Conservation (phyloP, 2,888 invertebrate species). For the Proisotoma minuta region DNA sequence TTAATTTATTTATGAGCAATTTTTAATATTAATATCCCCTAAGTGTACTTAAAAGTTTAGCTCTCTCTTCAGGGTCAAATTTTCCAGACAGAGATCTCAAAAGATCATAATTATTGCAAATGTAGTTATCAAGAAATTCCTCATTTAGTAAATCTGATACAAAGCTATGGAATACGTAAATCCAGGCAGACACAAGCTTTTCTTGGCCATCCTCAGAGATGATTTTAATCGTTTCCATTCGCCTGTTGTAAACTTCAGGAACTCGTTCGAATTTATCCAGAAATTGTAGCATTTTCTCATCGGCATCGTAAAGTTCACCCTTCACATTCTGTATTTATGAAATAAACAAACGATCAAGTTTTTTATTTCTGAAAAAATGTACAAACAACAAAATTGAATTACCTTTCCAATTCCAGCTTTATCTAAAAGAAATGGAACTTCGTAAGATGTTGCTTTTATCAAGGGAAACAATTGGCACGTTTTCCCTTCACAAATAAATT, state of each 20-base stretch:
- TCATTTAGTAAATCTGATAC: background rate
- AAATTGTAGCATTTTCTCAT: constrained; percentile 63
- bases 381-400: constrained; percentile 41
- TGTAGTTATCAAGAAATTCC: background rate
- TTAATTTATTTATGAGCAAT: too few species aligned
- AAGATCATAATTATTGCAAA: background rate
- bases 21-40: too few species aligned
- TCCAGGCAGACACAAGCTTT: background rate
- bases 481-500: constrained; percentile 62
- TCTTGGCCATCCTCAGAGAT: background rate
- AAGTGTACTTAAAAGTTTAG: background rate
- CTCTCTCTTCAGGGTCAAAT: background rate
- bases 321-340: constrained; percentile 59
- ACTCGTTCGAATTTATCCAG: background rate
- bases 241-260: background rate
- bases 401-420: constrained; percentile 63
- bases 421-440: constrained; percentile 79
- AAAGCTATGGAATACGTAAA: background rate
- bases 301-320: constrained; percentile 81
- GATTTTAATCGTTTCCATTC: background rate
- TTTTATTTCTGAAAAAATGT: background rate
- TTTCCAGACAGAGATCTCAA: background rate
- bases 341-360: background rate
- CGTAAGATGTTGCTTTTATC: constrained; percentile 78
- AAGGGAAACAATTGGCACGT: constrained; percentile 73